Evolutionary conservation across 2,888 invertebrate species (phyloP), one percentile per base, ranked within the genome.

Genomic region (Eristalis tenax): DNA sequence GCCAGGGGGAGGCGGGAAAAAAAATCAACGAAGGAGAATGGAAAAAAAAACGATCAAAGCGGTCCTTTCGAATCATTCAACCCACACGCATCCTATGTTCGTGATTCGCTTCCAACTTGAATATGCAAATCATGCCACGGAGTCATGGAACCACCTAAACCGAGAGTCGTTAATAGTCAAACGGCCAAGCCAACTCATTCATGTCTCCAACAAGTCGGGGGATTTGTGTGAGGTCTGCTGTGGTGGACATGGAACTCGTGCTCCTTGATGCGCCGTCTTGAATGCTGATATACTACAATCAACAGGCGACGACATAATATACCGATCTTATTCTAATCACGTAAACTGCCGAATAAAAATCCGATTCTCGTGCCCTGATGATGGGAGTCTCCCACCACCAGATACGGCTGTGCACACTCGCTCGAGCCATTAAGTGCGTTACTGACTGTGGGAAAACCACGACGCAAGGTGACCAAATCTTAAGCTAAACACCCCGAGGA

Each of bases 221-320:
- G 83, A 83, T 68, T 87, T 87, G 87, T 89, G 89, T 89, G 83
- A 81, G 88, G 89, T 88, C 88, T 82, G 18, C 50, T 50, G 50
- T 18, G 56, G 56, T 65, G 81, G 88, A 89, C 89, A 89, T 82
- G 82, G 50, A 88, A 89, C 89, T 89, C 89, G 89, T 89, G 89
- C 87, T 87, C 79, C 83, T 76, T 83, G 83, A 83, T 83, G 76
- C 71, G 87, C 79, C 79, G 75, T 76, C 69, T 71, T 87, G 87
- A 87, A 87, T 87, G 79, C 76, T 83, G 87, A 87, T 87, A 87
- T 80, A 80, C 79, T 78, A 78, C 82, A 87, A 76, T 83, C 87
- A 87, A 83, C 80, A 80, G 76, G 83, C 87, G 74, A 28, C 82
- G 63, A 59, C 32, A 15, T 87, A 73, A 87, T 83, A 71, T 69